Conservation (phyloP, 2,113 vertebrate species). For the Pyxicephalus adspersus region DNA sequence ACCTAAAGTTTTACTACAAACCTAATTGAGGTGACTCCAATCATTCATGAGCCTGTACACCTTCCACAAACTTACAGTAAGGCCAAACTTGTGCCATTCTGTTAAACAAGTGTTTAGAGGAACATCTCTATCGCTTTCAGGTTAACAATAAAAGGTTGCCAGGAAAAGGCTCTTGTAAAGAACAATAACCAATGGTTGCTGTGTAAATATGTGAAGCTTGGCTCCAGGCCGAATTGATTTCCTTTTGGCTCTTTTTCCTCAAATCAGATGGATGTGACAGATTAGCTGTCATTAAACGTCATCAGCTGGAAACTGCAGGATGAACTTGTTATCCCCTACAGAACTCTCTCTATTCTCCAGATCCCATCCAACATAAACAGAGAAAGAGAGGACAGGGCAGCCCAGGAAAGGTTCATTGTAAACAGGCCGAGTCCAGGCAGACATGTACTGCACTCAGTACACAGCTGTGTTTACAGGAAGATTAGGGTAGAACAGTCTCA, state of each 20-base stretch:
- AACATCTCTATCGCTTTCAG: slow-evolving; percentile 64
- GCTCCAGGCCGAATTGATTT: slow-evolving; percentile 60
- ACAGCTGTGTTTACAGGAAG: too few species aligned
- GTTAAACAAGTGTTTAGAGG: too few species aligned
- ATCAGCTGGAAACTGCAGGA: too few species aligned
- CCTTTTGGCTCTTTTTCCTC: slow-evolving; percentile 54
- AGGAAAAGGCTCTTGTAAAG: slow-evolving; percentile 66
- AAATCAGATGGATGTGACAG: slow-evolving; percentile 24
- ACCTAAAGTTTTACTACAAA: too few species aligned
- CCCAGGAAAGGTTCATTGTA: neutral
- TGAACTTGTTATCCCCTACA: too few species aligned
- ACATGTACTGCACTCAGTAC: neutral
- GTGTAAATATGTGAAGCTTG: slow-evolving; percentile 64
- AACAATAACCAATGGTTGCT: slow-evolving; percentile 62
- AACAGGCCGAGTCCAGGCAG: neutral
- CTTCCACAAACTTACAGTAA: too few species aligned
- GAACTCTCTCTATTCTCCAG: too few species aligned
- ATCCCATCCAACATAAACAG: slow-evolving; percentile 29
- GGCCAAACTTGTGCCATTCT: too few species aligned
- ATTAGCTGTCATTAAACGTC: slow-evolving; percentile 10
- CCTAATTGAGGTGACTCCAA: too few species aligned
- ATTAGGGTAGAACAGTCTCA: too few species aligned
- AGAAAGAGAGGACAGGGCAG: neutral
- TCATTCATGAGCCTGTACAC: too few species aligned
- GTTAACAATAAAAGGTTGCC: slow-evolving; percentile 60